Base-by-base conservation (phyloP, 2,113 vertebrate genomes). In the Mugil cephalus region DNA sequence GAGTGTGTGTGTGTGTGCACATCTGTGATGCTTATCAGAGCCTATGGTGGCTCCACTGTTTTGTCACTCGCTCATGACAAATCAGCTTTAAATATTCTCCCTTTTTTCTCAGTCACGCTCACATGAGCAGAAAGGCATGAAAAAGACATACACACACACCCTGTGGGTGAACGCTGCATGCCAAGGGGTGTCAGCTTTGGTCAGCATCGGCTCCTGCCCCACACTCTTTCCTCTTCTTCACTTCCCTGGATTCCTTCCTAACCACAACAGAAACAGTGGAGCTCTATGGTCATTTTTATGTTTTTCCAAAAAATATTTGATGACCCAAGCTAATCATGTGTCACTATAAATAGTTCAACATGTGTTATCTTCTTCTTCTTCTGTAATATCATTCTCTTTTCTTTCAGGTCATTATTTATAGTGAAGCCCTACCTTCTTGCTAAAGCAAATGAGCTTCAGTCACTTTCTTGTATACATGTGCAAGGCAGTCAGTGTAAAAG, bases 171-270 rank as follows among this genome's bases (percentile, higher is more conserved):
- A 74, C 59, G 10, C 60, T 75, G 74, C 85, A 87, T 80, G 70
- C 70, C 43, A 64, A 59, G 64, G 84, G 82, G 85, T 88, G 87
- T 92, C 91, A 85, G 82, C 77, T 85, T 85, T 88, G 88, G 88
- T 91, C 85, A 89, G 77, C 71, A 43, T 89, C 51, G 48, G 19
- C 64, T 76, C 69, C 74, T 38, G 14, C 55, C 69, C 71, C 35
- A 21, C 69, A 70, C 63, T 55, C 55, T 53, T 56, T 48, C 54
- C 42, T 47, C 36, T 64, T 51, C 62, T 42, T 63, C 30, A 15
- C 51, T 56, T 82, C 50, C 12, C 13, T 70, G 46, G 13, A 50
- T 80, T 76, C 77, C 74, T 72, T 83, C 71, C 73, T 84, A 11
- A 74, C 45, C 6, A 15, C 13, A 13, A 21, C 43, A 30, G 14